Evolutionary conservation across 2,888 invertebrate genomes (phyloP).

Genomic region (Dichetophora obliterata): DNA sequence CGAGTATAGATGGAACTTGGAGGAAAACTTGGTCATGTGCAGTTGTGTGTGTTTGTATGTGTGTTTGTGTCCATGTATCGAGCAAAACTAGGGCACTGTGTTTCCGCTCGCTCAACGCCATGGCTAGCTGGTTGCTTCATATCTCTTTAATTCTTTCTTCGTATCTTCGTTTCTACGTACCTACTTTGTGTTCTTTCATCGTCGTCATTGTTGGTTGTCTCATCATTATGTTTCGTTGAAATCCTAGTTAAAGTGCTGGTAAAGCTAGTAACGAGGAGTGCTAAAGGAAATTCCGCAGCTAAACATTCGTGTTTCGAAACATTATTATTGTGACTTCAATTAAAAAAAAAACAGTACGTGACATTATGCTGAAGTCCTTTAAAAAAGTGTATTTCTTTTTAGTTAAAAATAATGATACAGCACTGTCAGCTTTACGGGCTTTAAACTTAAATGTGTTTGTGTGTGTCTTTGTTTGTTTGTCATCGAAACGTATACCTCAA

Average conservation of each 20-base stretch:
- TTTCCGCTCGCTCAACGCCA: constrained; percentile 57
- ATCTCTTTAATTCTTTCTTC: constrained; percentile 40
- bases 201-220: too few species aligned
- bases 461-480: too few species aligned
- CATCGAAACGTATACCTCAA: too few species aligned
- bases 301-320: too few species aligned
- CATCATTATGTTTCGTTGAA: constrained; percentile 5
- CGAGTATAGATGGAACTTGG: constrained; percentile 36
- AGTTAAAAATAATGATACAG: too few species aligned
- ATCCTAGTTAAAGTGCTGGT: constrained; percentile 7
- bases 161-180: not conserved
- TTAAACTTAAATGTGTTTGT: too few species aligned
- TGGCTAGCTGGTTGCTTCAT: constrained; percentile 48
- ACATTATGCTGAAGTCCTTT: too few species aligned
- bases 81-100: constrained; percentile 68
- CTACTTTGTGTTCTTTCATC: constrained; percentile 2
- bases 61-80: constrained; percentile 49
- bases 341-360: too few species aligned
- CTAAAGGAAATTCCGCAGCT: constrained; percentile 20
- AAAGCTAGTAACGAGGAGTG: not conserved
- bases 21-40: constrained; percentile 46
- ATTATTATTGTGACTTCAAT: too few species aligned
- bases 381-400: too few species aligned
- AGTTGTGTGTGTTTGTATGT: constrained; percentile 35
- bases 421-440: too few species aligned